A percentile compares a stretch with the other conserved stretches of the same genome.
phyloP scores from a whole-genome alignment of 2,797 vertebrate genomes.

The Sebastolobus alascanus region DNA sequence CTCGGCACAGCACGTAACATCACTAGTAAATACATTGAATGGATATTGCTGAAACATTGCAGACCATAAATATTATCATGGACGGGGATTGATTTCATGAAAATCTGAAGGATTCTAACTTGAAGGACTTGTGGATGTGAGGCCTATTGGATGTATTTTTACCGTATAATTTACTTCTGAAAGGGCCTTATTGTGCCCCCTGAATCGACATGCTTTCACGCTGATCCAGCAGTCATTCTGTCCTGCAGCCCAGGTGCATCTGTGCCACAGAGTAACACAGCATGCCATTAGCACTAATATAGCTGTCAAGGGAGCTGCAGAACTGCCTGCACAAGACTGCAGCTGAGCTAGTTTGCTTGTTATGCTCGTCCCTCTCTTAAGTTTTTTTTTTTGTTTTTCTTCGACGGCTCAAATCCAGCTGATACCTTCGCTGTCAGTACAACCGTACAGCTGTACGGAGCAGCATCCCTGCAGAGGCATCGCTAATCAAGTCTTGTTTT shows the following conservation, averaged over 20 bases:
- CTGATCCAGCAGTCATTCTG: constrained; percentile 48
- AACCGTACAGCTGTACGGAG: constrained; percentile 55
- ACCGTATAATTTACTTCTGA: constrained; percentile 47
- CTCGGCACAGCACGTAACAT: background rate
- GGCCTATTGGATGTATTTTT: constrained; percentile 16
- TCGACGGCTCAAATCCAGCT: constrained; percentile 47
- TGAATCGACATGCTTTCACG: constrained; percentile 20
- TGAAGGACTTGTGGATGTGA: background rate
- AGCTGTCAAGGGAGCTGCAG: constrained; percentile 78
- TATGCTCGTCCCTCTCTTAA: constrained; percentile 55
- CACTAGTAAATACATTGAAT: background rate
- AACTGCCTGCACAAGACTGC: constrained; percentile 49
- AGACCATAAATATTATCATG: background rate
- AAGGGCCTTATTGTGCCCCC: constrained; percentile 32
- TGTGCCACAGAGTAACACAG: constrained; percentile 63
- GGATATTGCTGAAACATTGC: background rate
- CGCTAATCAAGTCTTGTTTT: constrained; percentile 73
- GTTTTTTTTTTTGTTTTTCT: constrained; percentile 52
- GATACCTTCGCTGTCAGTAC: constrained; percentile 58
- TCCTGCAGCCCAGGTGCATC: constrained; percentile 60
- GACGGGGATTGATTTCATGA: background rate
- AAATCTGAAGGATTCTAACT: background rate
- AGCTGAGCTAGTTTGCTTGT: constrained; percentile 52
- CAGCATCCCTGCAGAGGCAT: constrained; percentile 61
- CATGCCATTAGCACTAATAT: constrained; percentile 83